A percentile compares a stretch with the other conserved stretches of the same genome.
phyloP scores from a whole-genome alignment of 1,140 invertebrate species.

The Drosophila orena region DNA sequence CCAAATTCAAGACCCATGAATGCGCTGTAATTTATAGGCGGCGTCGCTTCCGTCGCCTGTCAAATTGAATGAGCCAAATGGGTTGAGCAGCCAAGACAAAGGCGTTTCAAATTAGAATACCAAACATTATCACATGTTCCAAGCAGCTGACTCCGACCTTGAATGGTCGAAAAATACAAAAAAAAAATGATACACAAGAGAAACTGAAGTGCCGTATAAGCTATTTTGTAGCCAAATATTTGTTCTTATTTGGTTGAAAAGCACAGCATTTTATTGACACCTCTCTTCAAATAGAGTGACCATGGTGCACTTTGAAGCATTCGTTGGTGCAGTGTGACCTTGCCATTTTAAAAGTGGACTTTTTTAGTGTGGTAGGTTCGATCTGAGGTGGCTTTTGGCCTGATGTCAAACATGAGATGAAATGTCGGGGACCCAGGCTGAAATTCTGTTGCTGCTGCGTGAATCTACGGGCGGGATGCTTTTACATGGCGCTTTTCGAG shows the following conservation, averaged over 20 bases:
- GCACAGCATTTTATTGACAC: background rate
- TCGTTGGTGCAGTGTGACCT: background rate
- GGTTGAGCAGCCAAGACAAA: conserved; percentile 46
- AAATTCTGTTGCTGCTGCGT: conserved; percentile 34
- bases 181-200: background rate
- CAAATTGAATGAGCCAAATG: conserved; percentile 40
- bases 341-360: background rate
- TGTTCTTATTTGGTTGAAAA: background rate
- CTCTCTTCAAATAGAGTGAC: background rate
- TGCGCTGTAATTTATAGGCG: conserved; percentile 49
- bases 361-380: background rate
- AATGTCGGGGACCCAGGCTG: conserved; percentile 30
- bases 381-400: conserved; percentile 24
- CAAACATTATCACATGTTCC: conserved; percentile 56
- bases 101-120: conserved; percentile 52
- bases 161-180: conserved; percentile 29
- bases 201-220: conserved; percentile 11
- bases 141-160: conserved; percentile 48
- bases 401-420: conserved; percentile 28
- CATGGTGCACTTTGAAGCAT: background rate
- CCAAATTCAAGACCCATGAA: conserved; percentile 19
- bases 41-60: conserved; percentile 49
- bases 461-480: conserved; percentile 22
- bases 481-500: conserved; percentile 19
- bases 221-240: conserved; percentile 7